Evolutionary conservation across 2,797 vertebrate species (phyloP).

Genomic region (Phaenicophaeus curvirostris): DNA sequence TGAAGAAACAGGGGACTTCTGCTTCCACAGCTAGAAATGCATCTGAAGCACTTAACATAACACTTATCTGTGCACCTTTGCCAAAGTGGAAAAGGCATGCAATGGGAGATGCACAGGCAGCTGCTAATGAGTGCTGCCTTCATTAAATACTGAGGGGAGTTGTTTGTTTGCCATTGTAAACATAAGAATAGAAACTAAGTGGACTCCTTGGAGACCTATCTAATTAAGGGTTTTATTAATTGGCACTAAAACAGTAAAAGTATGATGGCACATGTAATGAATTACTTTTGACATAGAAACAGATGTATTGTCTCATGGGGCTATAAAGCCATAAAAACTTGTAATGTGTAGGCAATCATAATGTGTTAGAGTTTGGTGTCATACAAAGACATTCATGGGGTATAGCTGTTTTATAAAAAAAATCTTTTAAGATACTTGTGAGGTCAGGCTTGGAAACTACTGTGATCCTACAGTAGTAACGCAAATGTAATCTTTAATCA

Average conservation of each 20-base stretch:
- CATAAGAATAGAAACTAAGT: background rate
- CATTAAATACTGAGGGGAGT: background rate
- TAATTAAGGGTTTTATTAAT: background rate
- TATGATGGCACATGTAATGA: background rate
- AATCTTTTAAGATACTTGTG: background rate
- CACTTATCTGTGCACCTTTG: fast-evolving
- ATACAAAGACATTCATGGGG: background rate
- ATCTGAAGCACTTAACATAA: background rate
- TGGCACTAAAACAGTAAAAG: background rate
- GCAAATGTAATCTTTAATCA: background rate
- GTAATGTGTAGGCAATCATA: background rate
- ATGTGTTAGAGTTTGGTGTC: background rate
- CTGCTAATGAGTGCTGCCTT: background rate
- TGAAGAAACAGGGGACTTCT: background rate
- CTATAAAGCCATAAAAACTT: background rate
- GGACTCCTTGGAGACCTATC: background rate
- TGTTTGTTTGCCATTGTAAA: background rate
- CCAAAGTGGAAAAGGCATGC: background rate
- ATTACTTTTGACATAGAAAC: background rate
- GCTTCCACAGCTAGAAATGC: background rate
- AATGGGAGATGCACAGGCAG: background rate
- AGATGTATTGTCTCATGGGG: background rate
- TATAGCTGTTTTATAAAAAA: background rate
- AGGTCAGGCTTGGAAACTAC: background rate
- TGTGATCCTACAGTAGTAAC: background rate